These are phyloP conservation scores for Lottia scabra DNA, from an alignment of 2,888 invertebrate species.

Conservation along the genomic window DNA sequence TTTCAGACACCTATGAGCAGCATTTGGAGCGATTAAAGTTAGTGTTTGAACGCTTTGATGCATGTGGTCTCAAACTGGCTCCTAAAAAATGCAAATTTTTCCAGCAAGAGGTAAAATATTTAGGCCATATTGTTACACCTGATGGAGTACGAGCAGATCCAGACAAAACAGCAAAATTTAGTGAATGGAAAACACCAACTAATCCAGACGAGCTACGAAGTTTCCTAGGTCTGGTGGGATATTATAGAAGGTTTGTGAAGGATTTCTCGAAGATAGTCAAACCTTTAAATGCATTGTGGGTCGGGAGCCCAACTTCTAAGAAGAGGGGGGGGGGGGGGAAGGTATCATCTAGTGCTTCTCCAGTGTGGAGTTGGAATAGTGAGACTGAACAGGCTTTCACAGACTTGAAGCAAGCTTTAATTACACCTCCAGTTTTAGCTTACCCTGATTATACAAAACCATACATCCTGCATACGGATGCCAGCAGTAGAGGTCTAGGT, in stretches of 20 bases:
- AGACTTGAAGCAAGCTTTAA: conserved; percentile 24
- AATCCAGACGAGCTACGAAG: conserved; percentile 11
- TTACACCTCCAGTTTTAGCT: conserved; percentile 27
- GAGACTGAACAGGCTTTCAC: conserved; percentile 26
- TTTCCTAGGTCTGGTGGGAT: conserved; percentile 31
- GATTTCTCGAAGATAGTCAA: conserved; percentile 25
- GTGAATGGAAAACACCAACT: conserved; percentile 28
- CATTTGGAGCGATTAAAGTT: no score
- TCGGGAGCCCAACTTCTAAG: conserved; percentile 8
- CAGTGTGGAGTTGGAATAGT: conserved; percentile 12
- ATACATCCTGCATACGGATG: conserved; percentile 36
- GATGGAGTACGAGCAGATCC: conserved; percentile 29
- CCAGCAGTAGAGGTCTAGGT: conserved; percentile 28
- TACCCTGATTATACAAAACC: conserved; percentile 33
- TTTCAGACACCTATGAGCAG: conserved; percentile 22
- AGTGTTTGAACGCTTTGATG: no score
- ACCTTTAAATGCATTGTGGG: conserved; percentile 20
- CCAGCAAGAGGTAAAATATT: conserved; percentile 16
- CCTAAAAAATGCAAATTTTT: conserved; percentile 29
- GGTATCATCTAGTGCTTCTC: conserved; percentile 2
- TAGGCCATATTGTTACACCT: conserved; percentile 19
- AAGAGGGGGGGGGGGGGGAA: no score
- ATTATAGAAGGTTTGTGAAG: conserved; percentile 26
- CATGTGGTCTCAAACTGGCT: conserved; percentile 29
- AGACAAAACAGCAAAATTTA: conserved; percentile 23